Evolutionary conservation across 2,797 vertebrate species (phyloP).

Genomic region (Arremon aurantiirostris): DNA sequence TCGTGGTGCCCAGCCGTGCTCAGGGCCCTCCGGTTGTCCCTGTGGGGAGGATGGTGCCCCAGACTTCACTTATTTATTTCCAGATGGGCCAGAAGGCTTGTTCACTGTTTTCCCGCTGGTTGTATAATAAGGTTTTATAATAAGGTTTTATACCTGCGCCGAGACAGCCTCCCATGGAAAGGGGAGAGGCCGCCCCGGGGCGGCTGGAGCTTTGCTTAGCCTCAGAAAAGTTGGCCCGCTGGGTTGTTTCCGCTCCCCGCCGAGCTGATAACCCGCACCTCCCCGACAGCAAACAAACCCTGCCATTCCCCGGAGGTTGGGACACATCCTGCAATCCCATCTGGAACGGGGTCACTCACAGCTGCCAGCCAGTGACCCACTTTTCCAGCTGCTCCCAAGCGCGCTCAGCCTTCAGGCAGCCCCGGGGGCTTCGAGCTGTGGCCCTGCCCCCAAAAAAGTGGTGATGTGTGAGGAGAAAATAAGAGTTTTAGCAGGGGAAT

Average conservation of each 20-base stretch:
- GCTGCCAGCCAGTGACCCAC: neutral
- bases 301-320: neutral
- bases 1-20: neutral
- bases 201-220: neutral
- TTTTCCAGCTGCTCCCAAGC: conserved; percentile 16
- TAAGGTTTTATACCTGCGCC: neutral
- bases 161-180: neutral
- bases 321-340: neutral
- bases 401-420: neutral
- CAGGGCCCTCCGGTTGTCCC: too few species aligned
- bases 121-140: neutral
- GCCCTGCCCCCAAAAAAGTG: neutral
- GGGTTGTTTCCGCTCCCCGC: neutral
- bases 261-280: neutral
- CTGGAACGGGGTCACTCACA: neutral
- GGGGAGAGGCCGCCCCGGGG: neutral
- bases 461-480: neutral
- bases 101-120: neutral
- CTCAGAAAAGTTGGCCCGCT: neutral
- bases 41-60: fast-evolving
- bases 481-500: neutral
- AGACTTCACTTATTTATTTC: fast-evolving
- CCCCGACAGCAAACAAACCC: neutral
- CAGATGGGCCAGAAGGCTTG: neutral
- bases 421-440: neutral